Base-by-base conservation (phyloP, 2,113 vertebrate genomes). In the Danionella cerebrum region DNA sequence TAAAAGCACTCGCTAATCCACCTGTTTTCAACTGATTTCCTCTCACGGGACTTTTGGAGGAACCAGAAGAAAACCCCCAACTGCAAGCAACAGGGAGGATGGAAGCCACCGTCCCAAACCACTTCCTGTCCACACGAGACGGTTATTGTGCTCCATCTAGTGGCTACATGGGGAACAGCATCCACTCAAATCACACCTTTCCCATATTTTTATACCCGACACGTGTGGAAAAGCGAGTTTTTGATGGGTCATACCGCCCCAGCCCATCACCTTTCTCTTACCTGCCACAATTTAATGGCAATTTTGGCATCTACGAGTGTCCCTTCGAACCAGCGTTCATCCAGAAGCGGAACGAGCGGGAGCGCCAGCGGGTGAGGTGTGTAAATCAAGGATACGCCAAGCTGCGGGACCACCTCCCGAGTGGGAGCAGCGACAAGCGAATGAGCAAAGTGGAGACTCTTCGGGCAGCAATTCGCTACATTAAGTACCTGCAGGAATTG, bases 391-490 rank as follows among this genome's bases (percentile, higher is more conserved):
- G 92, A 42, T 92, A 91, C 22, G 85, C 91, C 58, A 85, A 88
- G 25, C 88, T 93, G 42, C 77, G 90, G 1, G 85, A 89, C 41
- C 91, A 91, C 80, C 88, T 93, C 12, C 91, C 92, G 0, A 85
- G 84, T 0, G 83, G 78, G 1, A 71, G 79, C 25, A 70, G 84
- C 0, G 89, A 90, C 70, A 89, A 87, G 41, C 78, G 91, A 2
- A 84, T 93, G 36, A 94, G 90, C 78, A 93, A 93, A 78, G 91
- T 92, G 84, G 87, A 93, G 82, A 93, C 91, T 0, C 84, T 93
- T 33, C 74, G 91, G 1, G 91, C 91, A 0, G 90, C 91, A 48
- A 91, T 92, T 71, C 80, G 85, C 45, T 93, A 93, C 82, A 93
- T 94, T 76, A 87, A 86, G 4, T 84, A 92, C 71, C 84, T 93